A percentile compares a stretch with the other conserved stretches of the same genome.
Conservation (phyloP, 2,888 invertebrate species). For the Chrysolina americana region DNA sequence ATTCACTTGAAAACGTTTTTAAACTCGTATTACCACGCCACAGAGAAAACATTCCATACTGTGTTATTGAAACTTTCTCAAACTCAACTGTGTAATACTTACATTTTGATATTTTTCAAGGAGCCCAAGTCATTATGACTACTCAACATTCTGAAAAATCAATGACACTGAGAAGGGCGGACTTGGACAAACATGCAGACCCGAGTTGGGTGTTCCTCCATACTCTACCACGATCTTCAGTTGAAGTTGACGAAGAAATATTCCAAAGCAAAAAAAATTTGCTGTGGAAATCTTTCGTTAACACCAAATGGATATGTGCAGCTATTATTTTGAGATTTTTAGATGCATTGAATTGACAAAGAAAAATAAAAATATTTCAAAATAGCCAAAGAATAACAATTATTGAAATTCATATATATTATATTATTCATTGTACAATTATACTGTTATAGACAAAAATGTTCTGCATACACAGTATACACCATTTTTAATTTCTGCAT, state of each 20-base stretch:
- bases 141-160: constrained; percentile 30
- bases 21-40: no score
- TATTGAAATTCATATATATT: neutral
- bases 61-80: no score
- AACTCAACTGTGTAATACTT: no score
- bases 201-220: constrained; percentile 39
- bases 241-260: constrained; percentile 41
- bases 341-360: constrained; percentile 1
- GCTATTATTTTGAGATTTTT: constrained; percentile 37
- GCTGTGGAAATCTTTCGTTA: constrained; percentile 38
- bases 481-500: neutral
- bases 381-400: neutral
- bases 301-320: constrained; percentile 41
- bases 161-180: constrained; percentile 21
- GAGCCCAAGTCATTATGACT: constrained; percentile 35
- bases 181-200: constrained; percentile 36
- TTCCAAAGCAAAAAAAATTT: constrained; percentile 39
- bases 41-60: neutral
- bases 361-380: neutral
- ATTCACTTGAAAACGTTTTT: no score
- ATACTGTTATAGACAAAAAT: constrained; percentile 12
- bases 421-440: constrained; percentile 23
- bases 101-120: constrained; percentile 24
- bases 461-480: constrained; percentile 19
- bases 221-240: constrained; percentile 32